Evolutionary conservation across 2,888 invertebrate species (phyloP).

Genomic region (Hipparchia sbordonii): DNA sequence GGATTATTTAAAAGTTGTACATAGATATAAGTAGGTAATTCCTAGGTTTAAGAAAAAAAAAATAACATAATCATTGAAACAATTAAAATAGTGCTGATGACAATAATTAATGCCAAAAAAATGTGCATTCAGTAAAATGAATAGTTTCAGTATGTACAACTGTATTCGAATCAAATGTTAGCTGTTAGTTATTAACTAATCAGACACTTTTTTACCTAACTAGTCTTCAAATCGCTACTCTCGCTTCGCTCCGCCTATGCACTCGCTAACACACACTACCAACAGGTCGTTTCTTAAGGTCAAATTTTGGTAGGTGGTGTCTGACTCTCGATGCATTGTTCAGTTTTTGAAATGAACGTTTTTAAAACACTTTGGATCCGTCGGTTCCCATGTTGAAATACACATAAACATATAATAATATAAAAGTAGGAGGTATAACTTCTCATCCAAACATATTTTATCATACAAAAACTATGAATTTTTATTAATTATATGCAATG

Average conservation of each 20-base stretch:
- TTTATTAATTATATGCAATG: neutral
- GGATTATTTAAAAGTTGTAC: no score
- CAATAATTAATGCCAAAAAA: no score
- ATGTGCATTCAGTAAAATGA: no score
- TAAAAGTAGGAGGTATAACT: neutral
- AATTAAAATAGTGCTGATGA: no score
- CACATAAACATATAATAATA: neutral
- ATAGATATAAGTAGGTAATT: no score
- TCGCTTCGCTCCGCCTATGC: neutral
- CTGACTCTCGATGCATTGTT: constrained; percentile 16
- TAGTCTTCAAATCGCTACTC: neutral
- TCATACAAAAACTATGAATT: neutral
- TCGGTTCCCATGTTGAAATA: constrained; percentile 12
- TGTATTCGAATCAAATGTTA: no score
- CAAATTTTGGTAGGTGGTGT: constrained; percentile 14
- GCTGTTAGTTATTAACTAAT: neutral
- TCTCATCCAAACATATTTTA: neutral
- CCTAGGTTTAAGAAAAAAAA: no score
- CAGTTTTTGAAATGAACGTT: constrained; percentile 9
- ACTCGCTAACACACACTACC: constrained; percentile 7
- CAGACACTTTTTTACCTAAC: neutral
- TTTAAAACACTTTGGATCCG: neutral
- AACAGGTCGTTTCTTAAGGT: constrained; percentile 7
- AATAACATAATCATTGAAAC: no score
- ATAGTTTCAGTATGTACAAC: no score